phyloP scores from a whole-genome alignment of 30 jellyfish, hydroid and myxozoan genomes.

The Morbakka virulenta region DNA sequence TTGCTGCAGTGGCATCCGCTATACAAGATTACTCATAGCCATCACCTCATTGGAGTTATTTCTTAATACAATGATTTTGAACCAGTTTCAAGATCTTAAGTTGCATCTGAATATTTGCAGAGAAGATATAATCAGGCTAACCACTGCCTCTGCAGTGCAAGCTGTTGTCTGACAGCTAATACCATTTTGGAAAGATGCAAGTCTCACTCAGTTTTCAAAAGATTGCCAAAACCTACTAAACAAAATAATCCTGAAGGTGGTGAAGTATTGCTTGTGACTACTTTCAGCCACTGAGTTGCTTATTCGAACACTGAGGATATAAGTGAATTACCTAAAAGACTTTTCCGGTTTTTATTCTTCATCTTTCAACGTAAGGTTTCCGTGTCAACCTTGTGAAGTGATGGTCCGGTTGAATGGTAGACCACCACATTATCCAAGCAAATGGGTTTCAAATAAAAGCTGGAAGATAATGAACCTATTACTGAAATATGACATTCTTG shows the following conservation, averaged over 20 bases:
- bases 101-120: slow-evolving; percentile 39
- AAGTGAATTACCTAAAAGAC: slow-evolving; percentile 32
- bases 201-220: neutral
- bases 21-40: slow-evolving; percentile 6
- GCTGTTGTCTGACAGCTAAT: slow-evolving; percentile 15
- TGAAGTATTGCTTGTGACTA: slow-evolving; percentile 17
- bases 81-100: no score
- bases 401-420: neutral
- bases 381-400: neutral
- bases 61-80: no score
- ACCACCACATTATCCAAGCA: neutral
- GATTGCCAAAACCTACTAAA: slow-evolving; percentile 16
- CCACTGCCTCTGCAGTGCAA: slow-evolving; percentile 4
- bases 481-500: neutral
- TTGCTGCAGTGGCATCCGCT: slow-evolving; percentile 16
- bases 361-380: neutral
- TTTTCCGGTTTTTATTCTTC: no score
- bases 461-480: neutral
- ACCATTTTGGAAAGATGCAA: slow-evolving; percentile 18
- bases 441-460: neutral
- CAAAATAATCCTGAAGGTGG: slow-evolving; percentile 37
- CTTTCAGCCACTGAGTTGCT: slow-evolving; percentile 21
- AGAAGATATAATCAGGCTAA: slow-evolving; percentile 22
- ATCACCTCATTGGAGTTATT: slow-evolving; percentile 24
- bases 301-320: slow-evolving; percentile 21